These are phyloP conservation scores for Aphaenogaster floridana DNA, from an alignment of 1,140 invertebrate genomes.

Conservation along the genomic window DNA sequence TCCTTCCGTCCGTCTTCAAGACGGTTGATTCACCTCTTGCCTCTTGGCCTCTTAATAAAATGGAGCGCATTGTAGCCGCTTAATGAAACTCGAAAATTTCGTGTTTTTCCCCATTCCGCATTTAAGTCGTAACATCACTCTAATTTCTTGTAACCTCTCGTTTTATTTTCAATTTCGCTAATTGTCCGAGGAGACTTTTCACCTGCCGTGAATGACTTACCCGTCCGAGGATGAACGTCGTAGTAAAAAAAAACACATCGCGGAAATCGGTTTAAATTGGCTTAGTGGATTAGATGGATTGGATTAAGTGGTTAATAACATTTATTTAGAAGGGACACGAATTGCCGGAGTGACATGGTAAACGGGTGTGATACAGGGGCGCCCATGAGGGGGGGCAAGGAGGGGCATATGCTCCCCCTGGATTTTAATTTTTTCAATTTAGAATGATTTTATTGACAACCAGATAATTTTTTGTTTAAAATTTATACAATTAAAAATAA, in stretches of 20 bases:
- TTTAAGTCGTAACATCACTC: background rate
- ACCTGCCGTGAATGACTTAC: background rate
- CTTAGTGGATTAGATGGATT: background rate
- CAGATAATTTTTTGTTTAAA: too few species aligned
- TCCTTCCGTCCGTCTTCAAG: background rate
- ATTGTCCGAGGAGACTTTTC: background rate
- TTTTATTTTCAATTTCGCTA: background rate
- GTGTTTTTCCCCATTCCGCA: background rate
- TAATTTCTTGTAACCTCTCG: background rate
- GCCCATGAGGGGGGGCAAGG: too few species aligned
- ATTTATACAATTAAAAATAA: too few species aligned
- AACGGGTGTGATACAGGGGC: background rate
- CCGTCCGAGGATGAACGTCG: background rate
- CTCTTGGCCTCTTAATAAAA: conserved; percentile 13
- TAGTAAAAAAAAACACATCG: background rate
- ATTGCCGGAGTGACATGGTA: conserved; percentile 1
- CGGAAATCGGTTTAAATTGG: conserved; percentile 8
- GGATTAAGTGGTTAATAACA: conserved; percentile 35
- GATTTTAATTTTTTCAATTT: too few species aligned
- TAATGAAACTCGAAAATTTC: conserved; percentile 8
- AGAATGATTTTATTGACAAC: too few species aligned
- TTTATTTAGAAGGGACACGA: conserved; percentile 12
- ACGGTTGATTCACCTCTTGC: background rate
- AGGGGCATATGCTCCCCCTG: too few species aligned
- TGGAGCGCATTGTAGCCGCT: background rate